Conservation (phyloP, 1,140 invertebrate genomes). For the silkworm (Bombyx mori) region DNA sequence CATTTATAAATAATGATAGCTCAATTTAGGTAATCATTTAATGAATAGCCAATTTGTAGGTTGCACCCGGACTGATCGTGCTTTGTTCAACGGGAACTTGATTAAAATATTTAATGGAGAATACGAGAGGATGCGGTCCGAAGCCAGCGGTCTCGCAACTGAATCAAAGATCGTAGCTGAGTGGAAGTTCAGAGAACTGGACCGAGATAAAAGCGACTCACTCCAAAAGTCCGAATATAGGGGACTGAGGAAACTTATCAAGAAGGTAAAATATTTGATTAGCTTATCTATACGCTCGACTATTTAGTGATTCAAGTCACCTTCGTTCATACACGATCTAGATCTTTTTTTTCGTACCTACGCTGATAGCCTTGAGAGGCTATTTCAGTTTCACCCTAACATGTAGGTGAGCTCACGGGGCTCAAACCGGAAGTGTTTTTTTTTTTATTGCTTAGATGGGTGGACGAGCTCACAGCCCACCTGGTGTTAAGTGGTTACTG, state of each 20-base stretch:
- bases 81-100: slow-evolving; percentile 85
- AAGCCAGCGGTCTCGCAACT: slow-evolving; percentile 16
- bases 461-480: too few relatives aligned
- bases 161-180: slow-evolving; percentile 74
- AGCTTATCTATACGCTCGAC: too few relatives aligned
- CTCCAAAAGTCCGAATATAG: slow-evolving; percentile 86
- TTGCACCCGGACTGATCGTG: slow-evolving; percentile 82
- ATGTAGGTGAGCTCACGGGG: too few relatives aligned
- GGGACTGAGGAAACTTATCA: slow-evolving; percentile 84
- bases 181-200: slow-evolving; percentile 91
- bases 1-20: too few relatives aligned
- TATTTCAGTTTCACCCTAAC: too few relatives aligned
- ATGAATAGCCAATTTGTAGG: slow-evolving; percentile 26
- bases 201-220: slow-evolving; percentile 81
- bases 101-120: slow-evolving; percentile 87
- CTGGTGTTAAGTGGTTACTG: too few relatives aligned
- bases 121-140: slow-evolving; percentile 69
- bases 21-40: background rate
- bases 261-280: slow-evolving; percentile 71
- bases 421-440: too few relatives aligned
- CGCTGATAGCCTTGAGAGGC: too few relatives aligned
- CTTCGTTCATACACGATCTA: too few relatives aligned
- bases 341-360: too few relatives aligned
- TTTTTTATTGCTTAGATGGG: too few relatives aligned
- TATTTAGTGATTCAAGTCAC: too few relatives aligned